phyloP scores from a whole-genome alignment of 2,888 invertebrate genomes.

The Hanleya hanleyi region DNA sequence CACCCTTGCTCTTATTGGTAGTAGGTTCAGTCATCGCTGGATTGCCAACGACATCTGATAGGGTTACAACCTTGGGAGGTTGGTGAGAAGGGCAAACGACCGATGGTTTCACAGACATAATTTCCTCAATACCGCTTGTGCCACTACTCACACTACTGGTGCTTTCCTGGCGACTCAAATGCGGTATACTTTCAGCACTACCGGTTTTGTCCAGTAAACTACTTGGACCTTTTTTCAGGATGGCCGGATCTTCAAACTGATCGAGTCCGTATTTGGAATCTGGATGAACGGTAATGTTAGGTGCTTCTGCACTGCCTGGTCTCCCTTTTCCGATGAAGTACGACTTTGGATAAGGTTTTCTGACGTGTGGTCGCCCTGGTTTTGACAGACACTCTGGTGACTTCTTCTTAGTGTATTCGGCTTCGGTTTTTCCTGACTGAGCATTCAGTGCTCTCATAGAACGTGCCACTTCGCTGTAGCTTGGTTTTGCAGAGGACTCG shows the following conservation, averaged over 20 bases:
- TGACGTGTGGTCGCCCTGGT: not conserved
- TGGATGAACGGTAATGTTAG: slow-evolving; percentile 33
- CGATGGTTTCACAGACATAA: too few relatives aligned
- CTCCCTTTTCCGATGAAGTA: not conserved
- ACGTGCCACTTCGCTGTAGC: slow-evolving; percentile 5
- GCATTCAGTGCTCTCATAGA: not conserved
- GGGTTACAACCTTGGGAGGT: too few relatives aligned
- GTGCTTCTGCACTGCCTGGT: not conserved
- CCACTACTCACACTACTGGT: slow-evolving; percentile 58
- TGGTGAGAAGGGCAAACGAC: too few relatives aligned
- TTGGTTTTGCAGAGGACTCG: not conserved
- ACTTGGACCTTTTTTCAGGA: not conserved
- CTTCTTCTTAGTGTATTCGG: not conserved
- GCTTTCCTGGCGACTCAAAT: slow-evolving; percentile 49
- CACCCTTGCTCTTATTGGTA: too few relatives aligned
- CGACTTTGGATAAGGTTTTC: not conserved
- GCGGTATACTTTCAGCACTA: slow-evolving; percentile 45
- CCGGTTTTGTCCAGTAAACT: slow-evolving; percentile 16
- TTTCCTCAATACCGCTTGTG: too few relatives aligned
- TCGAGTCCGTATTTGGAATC: slow-evolving; percentile 68
- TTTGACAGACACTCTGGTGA: not conserved
- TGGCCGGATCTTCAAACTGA: slow-evolving; percentile 52
- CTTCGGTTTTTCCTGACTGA: not conserved
- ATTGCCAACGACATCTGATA: too few relatives aligned
- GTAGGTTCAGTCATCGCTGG: too few relatives aligned